Evolutionary conservation across 1,140 invertebrate genomes (phyloP).

Genomic region (Ganaspis sp.): DNA sequence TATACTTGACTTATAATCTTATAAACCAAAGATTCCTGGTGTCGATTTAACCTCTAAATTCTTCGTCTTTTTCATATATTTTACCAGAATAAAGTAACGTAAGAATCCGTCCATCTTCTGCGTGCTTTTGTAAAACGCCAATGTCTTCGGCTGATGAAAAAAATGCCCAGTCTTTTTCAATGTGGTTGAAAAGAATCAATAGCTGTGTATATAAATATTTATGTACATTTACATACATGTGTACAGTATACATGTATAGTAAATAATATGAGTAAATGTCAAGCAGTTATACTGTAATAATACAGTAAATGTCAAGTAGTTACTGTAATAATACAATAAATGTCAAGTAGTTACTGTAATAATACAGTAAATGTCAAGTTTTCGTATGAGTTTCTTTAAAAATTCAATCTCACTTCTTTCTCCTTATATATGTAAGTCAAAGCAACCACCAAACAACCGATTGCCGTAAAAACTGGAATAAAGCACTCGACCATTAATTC

Average conservation of each 20-base stretch:
- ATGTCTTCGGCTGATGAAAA: not conserved
- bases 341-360: too few relatives aligned
- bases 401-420: not conserved
- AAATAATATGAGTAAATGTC: too few relatives aligned
- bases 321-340: too few relatives aligned
- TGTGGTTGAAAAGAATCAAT: not conserved
- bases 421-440: conserved; percentile 17
- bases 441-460: not conserved
- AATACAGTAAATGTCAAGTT: too few relatives aligned
- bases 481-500: conserved; percentile 20
- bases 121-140: not conserved
- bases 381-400: not conserved
- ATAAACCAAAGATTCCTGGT: too few relatives aligned
- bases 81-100: conserved; percentile 15
- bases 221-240: too few relatives aligned
- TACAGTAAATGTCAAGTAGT: too few relatives aligned
- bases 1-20: too few relatives aligned
- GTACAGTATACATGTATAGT: too few relatives aligned
- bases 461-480: not conserved
- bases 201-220: not conserved
- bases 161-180: not conserved
- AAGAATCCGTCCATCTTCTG: conserved; percentile 2
- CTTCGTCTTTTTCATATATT: not conserved
- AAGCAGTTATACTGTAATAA: too few relatives aligned
- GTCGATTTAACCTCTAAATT: conserved; percentile 18